Evolutionary conservation across 2,888 invertebrate species (phyloP), one percentile per base, ranked within the genome.

Genomic region (Ormyrus nitidulus): DNA sequence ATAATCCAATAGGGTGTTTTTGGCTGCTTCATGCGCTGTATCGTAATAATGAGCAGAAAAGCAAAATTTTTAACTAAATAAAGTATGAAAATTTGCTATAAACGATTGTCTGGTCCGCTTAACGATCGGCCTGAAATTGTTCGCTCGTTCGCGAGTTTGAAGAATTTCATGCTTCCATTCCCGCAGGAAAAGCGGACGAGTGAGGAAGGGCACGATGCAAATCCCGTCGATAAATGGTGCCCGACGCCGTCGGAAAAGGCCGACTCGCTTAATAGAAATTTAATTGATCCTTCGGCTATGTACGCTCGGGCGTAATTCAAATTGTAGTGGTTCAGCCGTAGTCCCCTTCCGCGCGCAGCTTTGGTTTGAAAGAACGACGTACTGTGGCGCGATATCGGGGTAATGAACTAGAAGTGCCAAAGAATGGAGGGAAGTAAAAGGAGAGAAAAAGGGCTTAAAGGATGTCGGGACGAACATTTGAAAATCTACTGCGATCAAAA

Each of bases 211-310:
- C 51, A 61, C 73, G 65, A 80, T 77, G 73, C 72, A 83, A 87
- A 88, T 87, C 85, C 86, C 82, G 79, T 84, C 85, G 85, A 88
- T 87, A 87, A 87, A 87, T 86, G 87, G 85, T 83, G 85, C 83
- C 83, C 83, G 83, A 19, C 70, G 64, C 62, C 71, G 64, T 78
- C 64, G 84, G 84, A 86, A 86, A 87, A 86, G 86, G 83, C 85
- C 84, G 87, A 83, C 82, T 76, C 77, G 86, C 85, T 89, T 89
- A 88, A 89, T 89, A 89, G 89, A 89, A 89, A 89, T 89, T 89
- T 89, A 88, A 89, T 89, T 89, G 88, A 89, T 89, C 88, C 88
- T 89, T 88, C 85, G 86, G 86, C 87, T 89, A 86, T 87, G 85
- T 85, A 86, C 87, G 85, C 85, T 88, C 72, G 87, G 85, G 85